These are phyloP conservation scores for Solea solea DNA, from an alignment of 2,113 vertebrate species.

Conservation along the genomic window DNA sequence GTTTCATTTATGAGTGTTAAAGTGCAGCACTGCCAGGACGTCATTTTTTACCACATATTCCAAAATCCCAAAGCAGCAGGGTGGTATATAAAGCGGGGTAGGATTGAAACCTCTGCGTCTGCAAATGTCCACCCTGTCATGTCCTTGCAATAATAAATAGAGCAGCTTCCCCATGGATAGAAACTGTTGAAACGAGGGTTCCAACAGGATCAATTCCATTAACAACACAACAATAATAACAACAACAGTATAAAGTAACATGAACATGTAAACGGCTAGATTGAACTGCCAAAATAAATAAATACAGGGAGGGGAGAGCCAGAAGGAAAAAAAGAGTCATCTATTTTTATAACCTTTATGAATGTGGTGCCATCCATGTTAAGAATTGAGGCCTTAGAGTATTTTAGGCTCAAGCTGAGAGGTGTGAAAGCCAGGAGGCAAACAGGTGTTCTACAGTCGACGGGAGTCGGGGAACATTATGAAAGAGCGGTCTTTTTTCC, in stretches of 20 bases:
- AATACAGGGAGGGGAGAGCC: background rate
- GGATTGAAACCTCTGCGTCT: constrained; percentile 12
- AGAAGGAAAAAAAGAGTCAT: background rate
- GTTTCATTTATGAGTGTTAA: constrained; percentile 13
- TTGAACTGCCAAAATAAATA: background rate
- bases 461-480: constrained; percentile 2
- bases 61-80: constrained; percentile 12
- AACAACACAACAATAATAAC: too few species aligned
- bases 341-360: constrained; percentile 40
- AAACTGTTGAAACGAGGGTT: background rate
- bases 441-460: constrained; percentile 45
- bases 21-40: constrained; percentile 18
- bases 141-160: constrained; percentile 1
- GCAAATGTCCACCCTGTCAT: constrained; percentile 10
- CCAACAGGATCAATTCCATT: background rate
- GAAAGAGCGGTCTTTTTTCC: background rate
- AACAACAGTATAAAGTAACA: background rate
- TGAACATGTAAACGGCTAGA: background rate
- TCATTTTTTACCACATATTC: constrained; percentile 9
- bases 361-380: constrained; percentile 11
- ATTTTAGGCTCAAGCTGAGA: constrained; percentile 21
- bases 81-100: constrained; percentile 10
- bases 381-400: constrained; percentile 26
- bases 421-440: constrained; percentile 22
- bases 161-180: background rate